Percentiles rank a stretch among this genome's conserved stretches.
phyloP scores from a whole-genome alignment of 2,888 invertebrate species.

The Allolobophora icterica region DNA sequence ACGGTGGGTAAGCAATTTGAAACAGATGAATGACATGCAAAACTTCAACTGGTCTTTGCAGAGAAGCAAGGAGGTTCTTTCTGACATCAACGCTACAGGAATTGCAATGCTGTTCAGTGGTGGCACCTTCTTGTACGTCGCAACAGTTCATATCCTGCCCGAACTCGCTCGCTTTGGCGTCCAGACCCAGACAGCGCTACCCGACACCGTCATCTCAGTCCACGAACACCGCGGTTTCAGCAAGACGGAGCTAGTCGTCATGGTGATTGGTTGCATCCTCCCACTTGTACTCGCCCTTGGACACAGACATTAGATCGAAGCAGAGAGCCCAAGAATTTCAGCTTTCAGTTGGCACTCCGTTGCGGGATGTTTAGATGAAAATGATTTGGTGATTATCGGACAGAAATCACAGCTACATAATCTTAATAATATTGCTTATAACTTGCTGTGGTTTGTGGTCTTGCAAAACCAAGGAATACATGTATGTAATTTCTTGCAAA shows the following conservation, averaged over 20 bases:
- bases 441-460: neutral
- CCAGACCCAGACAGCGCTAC: conserved; percentile 51
- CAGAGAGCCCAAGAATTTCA: neutral
- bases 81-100: conserved; percentile 89
- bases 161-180: conserved; percentile 72
- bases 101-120: conserved; percentile 98
- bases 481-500: neutral
- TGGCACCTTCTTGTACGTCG: conserved; percentile 97
- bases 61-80: conserved; percentile 87
- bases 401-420: neutral
- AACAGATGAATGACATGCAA: neutral
- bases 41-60: conserved; percentile 66
- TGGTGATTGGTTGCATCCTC: conserved; percentile 85
- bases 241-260: conserved; percentile 79
- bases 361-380: neutral
- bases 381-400: neutral
- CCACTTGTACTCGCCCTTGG: conserved; percentile 89
- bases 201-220: conserved; percentile 58
- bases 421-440: neutral
- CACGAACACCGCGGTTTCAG: conserved; percentile 69
- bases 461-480: neutral
- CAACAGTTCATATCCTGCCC: conserved; percentile 96
- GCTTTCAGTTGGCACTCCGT: neutral
- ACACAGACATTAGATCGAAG: conserved; percentile 69
- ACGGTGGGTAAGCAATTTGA: neutral